These are phyloP conservation scores for Panthera uncia DNA, from an alignment of 2,113 vertebrate genomes.

Conservation along the genomic window DNA sequence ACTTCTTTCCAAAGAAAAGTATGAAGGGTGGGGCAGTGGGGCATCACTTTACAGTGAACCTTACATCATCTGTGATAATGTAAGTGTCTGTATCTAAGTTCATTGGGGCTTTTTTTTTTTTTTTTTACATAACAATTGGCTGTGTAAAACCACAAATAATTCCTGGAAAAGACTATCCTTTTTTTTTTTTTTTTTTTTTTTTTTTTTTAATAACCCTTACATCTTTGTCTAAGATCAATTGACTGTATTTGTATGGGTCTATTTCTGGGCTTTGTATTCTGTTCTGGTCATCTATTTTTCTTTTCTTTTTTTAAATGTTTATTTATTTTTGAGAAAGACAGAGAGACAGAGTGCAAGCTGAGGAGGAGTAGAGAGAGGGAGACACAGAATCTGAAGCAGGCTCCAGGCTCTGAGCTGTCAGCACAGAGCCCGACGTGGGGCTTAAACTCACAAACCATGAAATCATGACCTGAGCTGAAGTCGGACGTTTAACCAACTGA, in stretches of 20 bases:
- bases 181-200: neutral
- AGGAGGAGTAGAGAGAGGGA: no score
- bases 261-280: neutral
- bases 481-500: no score
- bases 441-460: no score
- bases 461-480: no score
- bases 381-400: no score
- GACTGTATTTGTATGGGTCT: neutral
- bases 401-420: no score
- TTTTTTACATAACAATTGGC: neutral
- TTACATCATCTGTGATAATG: neutral
- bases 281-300: neutral
- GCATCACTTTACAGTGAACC: neutral
- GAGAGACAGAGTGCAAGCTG: no score
- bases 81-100: neutral
- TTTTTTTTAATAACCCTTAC: neutral
- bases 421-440: no score
- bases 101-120: neutral
- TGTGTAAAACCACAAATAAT: neutral
- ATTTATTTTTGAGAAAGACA: no score
- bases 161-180: neutral
- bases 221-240: neutral
- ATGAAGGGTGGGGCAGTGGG: neutral
- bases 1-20: neutral
- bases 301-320: neutral